These are phyloP conservation scores for Pollenia angustigena DNA, from an alignment of 2,888 invertebrate species.

Conservation along the genomic window DNA sequence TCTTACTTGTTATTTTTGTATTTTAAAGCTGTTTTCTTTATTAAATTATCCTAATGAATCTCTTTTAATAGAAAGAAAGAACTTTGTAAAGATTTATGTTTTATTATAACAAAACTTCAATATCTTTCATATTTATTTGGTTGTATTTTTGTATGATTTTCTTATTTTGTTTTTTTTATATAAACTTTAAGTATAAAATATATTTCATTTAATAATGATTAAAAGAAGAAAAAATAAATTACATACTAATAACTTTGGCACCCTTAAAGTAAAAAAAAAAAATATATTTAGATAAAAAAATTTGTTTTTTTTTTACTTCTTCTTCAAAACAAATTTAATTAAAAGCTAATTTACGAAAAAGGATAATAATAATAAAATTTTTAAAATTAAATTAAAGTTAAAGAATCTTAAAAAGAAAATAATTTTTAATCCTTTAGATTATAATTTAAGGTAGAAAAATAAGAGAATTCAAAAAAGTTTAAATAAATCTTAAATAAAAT, in stretches of 20 bases:
- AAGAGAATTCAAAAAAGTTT: too few relatives aligned
- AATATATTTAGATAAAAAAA: slow-evolving; percentile 5
- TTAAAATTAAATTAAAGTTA: slow-evolving; percentile 6
- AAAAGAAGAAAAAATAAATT: slow-evolving; percentile 54
- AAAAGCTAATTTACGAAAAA: neutral
- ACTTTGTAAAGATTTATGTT: slow-evolving; percentile 10
- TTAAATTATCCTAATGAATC: too few relatives aligned
- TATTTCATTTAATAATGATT: slow-evolving; percentile 33
- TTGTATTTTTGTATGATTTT: slow-evolving; percentile 17
- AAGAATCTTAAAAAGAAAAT: slow-evolving; percentile 11
- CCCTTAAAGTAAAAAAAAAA: slow-evolving; percentile 63
- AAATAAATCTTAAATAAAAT: too few relatives aligned
- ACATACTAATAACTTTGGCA: slow-evolving; percentile 71
- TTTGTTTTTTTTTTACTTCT: neutral
- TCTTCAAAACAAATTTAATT: slow-evolving; percentile 17
- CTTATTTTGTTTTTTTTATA: slow-evolving; percentile 20
- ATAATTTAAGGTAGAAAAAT: too few relatives aligned
- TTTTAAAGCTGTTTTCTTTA: neutral
- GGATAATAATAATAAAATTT: too few relatives aligned
- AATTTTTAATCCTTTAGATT: slow-evolving; percentile 6
- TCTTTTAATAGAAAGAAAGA: neutral
- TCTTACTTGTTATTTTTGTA: neutral
- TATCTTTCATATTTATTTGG: slow-evolving; percentile 65
- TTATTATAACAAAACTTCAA: slow-evolving; percentile 63
- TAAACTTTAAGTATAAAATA: slow-evolving; percentile 25